Conservation (phyloP, 2,113 vertebrate species). For the Ciconia maguari region DNA sequence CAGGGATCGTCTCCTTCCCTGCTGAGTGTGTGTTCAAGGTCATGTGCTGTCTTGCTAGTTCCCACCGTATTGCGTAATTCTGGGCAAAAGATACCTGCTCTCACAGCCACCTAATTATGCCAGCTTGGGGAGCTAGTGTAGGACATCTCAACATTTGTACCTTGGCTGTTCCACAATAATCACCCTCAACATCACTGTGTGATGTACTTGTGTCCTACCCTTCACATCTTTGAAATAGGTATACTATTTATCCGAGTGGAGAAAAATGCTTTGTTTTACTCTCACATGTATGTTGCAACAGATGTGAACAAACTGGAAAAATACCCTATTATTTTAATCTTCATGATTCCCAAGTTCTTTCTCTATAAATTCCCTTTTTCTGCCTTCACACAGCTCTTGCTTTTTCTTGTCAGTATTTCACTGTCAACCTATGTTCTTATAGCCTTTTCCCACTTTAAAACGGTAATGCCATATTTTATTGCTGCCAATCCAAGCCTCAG, state of each 20-base stretch:
- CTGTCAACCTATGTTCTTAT: not conserved
- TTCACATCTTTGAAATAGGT: not conserved
- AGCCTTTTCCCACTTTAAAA: not conserved
- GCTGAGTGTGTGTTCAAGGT: not conserved
- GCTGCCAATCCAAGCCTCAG: slow-evolving; percentile 3
- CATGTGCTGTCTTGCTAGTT: not conserved
- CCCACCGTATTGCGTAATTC: not conserved
- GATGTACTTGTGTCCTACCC: not conserved
- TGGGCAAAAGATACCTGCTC: not conserved
- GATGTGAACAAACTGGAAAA: not conserved
- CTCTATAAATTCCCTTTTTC: not conserved
- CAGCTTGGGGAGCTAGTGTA: not conserved
- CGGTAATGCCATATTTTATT: not conserved
- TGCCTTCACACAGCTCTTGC: not conserved
- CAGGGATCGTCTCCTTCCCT: not conserved
- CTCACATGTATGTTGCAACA: not conserved
- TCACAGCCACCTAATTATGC: not conserved
- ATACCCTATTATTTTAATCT: not conserved
- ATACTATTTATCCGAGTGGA: not conserved
- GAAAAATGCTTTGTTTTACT: not conserved
- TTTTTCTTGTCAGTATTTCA: slow-evolving; percentile 11
- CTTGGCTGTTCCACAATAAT: not conserved
- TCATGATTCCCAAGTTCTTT: not conserved
- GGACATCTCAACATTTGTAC: not conserved
- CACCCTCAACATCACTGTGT: not conserved